Conservation (phyloP, 2,888 invertebrate genomes). For the Tetropium fuscum region DNA sequence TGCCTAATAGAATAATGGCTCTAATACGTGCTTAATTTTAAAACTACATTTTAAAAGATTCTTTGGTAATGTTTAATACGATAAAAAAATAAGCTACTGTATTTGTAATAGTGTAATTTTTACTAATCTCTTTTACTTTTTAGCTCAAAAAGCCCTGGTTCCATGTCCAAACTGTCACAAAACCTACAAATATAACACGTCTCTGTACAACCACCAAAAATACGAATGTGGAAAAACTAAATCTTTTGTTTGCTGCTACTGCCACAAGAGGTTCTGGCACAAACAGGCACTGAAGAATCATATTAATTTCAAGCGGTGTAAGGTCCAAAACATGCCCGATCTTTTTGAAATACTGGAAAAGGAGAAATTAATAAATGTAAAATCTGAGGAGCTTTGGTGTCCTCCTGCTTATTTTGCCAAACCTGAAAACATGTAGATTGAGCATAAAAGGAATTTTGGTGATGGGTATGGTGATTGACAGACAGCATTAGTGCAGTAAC, state of each 20-base stretch:
- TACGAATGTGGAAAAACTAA: constrained; percentile 68
- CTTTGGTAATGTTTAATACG: too few species aligned
- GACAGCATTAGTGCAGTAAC: too few species aligned
- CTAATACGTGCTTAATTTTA: too few species aligned
- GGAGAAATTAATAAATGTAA: constrained; percentile 3
- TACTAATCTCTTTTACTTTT: constrained; percentile 7
- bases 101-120: too few species aligned
- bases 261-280: constrained; percentile 43
- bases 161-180: constrained; percentile 48
- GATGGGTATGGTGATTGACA: too few species aligned
- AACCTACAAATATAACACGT: constrained; percentile 47
- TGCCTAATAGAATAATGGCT: too few species aligned
- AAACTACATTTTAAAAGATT: too few species aligned
- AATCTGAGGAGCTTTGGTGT: neutral
- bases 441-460: too few species aligned
- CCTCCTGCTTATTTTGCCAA: neutral
- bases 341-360: constrained; percentile 13
- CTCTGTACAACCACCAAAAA: constrained; percentile 57
- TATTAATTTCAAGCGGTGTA: constrained; percentile 40
- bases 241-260: constrained; percentile 70
- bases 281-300: constrained; percentile 47
- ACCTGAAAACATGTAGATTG: neutral
- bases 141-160: constrained; percentile 3
- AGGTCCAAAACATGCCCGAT: constrained; percentile 16
- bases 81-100: too few species aligned